Conservation (phyloP, 2,113 vertebrate species). For the Ardeotis arabs region DNA sequence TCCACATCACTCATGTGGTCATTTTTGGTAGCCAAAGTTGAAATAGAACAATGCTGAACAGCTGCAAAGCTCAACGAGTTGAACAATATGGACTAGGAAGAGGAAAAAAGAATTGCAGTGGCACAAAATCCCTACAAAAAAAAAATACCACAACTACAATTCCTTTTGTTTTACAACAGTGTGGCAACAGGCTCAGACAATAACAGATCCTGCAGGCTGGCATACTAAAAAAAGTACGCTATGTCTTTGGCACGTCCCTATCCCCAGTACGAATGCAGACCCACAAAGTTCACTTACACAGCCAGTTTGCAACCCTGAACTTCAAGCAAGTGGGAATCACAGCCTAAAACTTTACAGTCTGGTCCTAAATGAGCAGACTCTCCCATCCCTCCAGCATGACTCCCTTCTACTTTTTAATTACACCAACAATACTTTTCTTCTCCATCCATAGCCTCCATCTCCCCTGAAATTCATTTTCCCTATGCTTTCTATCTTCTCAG, state of each 20-base stretch:
- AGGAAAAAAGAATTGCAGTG: neutral
- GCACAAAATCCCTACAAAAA: neutral
- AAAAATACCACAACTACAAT: constrained; percentile 11
- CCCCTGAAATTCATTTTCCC: neutral
- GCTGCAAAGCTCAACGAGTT: neutral
- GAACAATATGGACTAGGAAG: neutral
- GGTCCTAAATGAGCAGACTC: neutral
- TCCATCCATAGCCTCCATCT: neutral
- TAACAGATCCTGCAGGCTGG: neutral
- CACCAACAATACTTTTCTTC: neutral
- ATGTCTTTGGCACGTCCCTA: neutral
- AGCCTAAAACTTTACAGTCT: neutral
- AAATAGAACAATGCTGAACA: neutral
- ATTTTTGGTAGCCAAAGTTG: neutral
- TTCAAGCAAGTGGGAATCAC: neutral
- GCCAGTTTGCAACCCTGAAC: neutral
- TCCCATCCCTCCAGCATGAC: neutral
- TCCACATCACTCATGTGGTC: rapidly evolving
- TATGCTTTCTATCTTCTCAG: neutral
- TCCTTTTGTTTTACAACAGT: constrained; percentile 14
- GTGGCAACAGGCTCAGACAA: neutral
- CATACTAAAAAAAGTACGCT: neutral
- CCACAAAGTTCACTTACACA: neutral
- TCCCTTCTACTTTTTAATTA: neutral
- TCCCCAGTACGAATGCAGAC: neutral